These are phyloP conservation scores for Hydroisotoma schaefferi DNA, from an alignment of 2,888 invertebrate genomes.

Conservation along the genomic window DNA sequence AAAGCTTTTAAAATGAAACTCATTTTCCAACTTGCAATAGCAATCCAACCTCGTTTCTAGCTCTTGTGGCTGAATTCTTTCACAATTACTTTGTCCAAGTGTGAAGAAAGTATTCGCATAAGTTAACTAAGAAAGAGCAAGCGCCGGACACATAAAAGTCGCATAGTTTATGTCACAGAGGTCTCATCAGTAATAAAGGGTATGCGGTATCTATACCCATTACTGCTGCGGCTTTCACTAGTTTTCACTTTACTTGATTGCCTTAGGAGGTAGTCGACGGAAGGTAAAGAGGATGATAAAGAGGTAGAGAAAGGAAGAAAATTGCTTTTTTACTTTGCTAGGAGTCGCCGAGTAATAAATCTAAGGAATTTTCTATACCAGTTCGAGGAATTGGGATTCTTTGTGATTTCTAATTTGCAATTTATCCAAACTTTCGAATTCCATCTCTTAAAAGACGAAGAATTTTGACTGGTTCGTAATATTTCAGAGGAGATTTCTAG, in stretches of 20 bases:
- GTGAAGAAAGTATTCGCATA: constrained; percentile 10
- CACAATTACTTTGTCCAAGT: constrained; percentile 2
- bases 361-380: no score
- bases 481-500: no score
- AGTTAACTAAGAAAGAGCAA: no score
- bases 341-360: neutral
- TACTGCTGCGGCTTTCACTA: neutral
- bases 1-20: constrained; percentile 15
- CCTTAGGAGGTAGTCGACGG: neutral
- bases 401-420: neutral
- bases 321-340: neutral
- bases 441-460: neutral
- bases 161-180: no score
- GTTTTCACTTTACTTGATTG: neutral
- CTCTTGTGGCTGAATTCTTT: constrained; percentile 13
- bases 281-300: neutral
- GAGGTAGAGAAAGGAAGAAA: neutral
- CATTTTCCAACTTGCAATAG: constrained; percentile 6
- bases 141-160: no score
- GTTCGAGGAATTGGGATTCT: constrained; percentile 3
- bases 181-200: no score
- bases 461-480: neutral
- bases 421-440: neutral
- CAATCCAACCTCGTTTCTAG: no score
- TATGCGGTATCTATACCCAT: no score